These are phyloP conservation scores for Axis porcinus DNA, from an alignment of 2,113 vertebrate species.

Conservation along the genomic window DNA sequence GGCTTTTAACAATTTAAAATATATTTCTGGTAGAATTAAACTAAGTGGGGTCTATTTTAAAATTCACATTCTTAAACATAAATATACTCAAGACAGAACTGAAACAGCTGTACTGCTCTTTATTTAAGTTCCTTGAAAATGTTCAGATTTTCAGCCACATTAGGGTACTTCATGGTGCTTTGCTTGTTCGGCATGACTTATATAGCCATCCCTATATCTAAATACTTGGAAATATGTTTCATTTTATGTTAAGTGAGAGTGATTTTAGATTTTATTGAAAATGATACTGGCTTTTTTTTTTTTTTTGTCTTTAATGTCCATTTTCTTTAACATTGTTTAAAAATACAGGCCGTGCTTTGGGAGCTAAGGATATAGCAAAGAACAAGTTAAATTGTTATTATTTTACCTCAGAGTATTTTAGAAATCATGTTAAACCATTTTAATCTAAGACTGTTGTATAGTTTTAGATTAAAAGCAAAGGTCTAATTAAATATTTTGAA, in stretches of 20 bases:
- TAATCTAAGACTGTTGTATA: slow-evolving; percentile 12
- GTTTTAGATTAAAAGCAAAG: slow-evolving; percentile 21
- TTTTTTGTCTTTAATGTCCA: neutral
- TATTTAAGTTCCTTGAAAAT: slow-evolving; percentile 55
- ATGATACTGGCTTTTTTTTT: neutral
- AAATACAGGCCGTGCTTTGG: neutral
- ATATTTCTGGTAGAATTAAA: slow-evolving; percentile 69
- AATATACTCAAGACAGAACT: slow-evolving; percentile 26
- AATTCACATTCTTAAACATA: slow-evolving; percentile 59
- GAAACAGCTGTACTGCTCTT: slow-evolving; percentile 32
- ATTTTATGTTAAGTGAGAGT: neutral
- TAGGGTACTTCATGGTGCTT: slow-evolving; percentile 53
- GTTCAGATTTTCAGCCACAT: slow-evolving; percentile 1
- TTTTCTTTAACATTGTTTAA: slow-evolving; percentile 27
- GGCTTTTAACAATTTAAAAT: slow-evolving; percentile 50
- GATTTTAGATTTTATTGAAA: slow-evolving; percentile 32
- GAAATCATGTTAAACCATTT: neutral
- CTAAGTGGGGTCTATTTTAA: slow-evolving; percentile 73
- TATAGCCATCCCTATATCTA: neutral
- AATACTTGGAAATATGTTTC: neutral
- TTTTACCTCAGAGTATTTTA: slow-evolving; percentile 43
- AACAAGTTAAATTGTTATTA: slow-evolving; percentile 26
- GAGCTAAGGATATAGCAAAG: neutral
- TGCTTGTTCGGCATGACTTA: slow-evolving; percentile 19
- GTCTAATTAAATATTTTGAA: slow-evolving; percentile 20